Evolutionary conservation across 1,140 invertebrate genomes (phyloP).

Genomic region (Drosophila hydei): DNA sequence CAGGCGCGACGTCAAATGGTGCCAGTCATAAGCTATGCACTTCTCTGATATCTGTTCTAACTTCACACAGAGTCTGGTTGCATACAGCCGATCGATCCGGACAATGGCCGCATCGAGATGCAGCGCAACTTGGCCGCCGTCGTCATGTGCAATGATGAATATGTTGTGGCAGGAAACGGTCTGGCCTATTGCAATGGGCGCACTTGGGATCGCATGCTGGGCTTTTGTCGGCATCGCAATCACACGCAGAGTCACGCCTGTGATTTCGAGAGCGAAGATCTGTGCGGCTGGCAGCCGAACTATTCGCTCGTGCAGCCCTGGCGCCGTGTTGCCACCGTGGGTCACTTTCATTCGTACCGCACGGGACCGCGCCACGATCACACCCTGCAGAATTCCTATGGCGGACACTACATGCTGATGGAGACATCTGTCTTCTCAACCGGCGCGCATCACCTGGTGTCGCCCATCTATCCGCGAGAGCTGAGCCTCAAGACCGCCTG

Average conservation of each 20-base stretch:
- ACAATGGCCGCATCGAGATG: slow-evolving; percentile 30
- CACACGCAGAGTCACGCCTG: slow-evolving; percentile 49
- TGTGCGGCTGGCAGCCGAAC: slow-evolving; percentile 66
- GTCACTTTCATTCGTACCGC: slow-evolving; percentile 30
- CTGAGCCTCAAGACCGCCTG: slow-evolving; percentile 70
- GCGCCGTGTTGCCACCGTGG: slow-evolving; percentile 57
- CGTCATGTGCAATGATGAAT: slow-evolving; percentile 59
- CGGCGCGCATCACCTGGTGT: slow-evolving; percentile 48
- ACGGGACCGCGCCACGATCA: slow-evolving; percentile 79
- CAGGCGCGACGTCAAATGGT: not conserved
- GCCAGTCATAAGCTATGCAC: no score
- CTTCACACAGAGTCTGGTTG: slow-evolving; percentile 53
- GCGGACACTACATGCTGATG: slow-evolving; percentile 79
- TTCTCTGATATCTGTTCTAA: not conserved
- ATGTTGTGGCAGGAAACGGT: slow-evolving; percentile 54
- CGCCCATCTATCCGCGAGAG: slow-evolving; percentile 62
- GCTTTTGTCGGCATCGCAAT: slow-evolving; percentile 61
- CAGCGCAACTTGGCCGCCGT: slow-evolving; percentile 10
- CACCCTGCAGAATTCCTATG: slow-evolving; percentile 45
- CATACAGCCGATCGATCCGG: not conserved
- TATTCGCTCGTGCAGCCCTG: slow-evolving; percentile 32
- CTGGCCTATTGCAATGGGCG: slow-evolving; percentile 65
- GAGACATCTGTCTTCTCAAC: slow-evolving; percentile 36
- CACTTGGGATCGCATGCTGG: slow-evolving; percentile 67
- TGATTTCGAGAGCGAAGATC: slow-evolving; percentile 72